phyloP scores from a whole-genome alignment of 2,113 vertebrate species.

The Trematomus loennbergii region DNA sequence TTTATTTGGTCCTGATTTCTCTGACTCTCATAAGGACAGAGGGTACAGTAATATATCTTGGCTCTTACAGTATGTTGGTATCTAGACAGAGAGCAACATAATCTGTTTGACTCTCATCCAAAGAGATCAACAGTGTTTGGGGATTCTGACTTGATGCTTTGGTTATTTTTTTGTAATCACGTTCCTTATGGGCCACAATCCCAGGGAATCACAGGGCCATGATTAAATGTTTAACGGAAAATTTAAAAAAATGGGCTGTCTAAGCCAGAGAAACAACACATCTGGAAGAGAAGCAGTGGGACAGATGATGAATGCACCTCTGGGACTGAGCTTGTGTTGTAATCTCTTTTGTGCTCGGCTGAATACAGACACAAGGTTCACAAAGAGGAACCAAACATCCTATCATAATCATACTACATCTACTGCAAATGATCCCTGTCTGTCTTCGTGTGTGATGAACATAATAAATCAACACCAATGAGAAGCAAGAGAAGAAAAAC shows the following conservation, averaged over 20 bases:
- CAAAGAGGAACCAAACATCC: conserved; percentile 28
- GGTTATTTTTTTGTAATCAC: conserved; percentile 59
- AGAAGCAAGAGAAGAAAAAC: conserved; percentile 14
- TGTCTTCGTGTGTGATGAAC: conserved; percentile 2
- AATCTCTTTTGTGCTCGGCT: conserved; percentile 24
- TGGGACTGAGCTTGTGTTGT: conserved; percentile 37
- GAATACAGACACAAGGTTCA: conserved; percentile 22
- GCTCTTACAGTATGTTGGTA: conserved; percentile 43
- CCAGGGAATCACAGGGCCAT: neutral
- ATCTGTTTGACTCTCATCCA: conserved; percentile 45
- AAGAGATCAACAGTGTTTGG: conserved; percentile 39
- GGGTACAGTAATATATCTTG: conserved; percentile 17
- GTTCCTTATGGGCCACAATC: conserved; percentile 26
- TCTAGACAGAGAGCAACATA: conserved; percentile 57
- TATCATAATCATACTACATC: neutral
- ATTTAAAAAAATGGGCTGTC: conserved; percentile 28
- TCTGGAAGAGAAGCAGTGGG: conserved; percentile 12
- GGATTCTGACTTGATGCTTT: conserved; percentile 39
- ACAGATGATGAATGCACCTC: conserved; percentile 10
- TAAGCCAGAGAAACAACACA: neutral
- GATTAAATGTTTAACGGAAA: conserved; percentile 49
- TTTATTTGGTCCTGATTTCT: conserved; percentile 40
- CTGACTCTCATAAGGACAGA: conserved; percentile 23
- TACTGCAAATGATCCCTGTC: neutral
- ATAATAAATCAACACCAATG: conserved; percentile 22